These are phyloP conservation scores for sheep (Ovis aries) DNA, from an alignment of 2,113 vertebrate species.

Conservation along the genomic window ARS-UI_Ramb_v3.0 NC_056077.1:22052501-22053000, in stretches of 20 bases:
- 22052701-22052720: not conserved
- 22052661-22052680: not conserved
- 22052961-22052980: not conserved
- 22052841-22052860: not conserved
- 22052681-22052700: not conserved
- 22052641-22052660: not conserved
- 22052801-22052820: not conserved
- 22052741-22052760: not conserved
- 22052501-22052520: not conserved
- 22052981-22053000: not conserved
- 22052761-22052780: not conserved
- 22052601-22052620: not conserved
- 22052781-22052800: not conserved
- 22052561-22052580: not conserved
- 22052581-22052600: not conserved
- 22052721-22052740: not conserved
- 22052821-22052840: not conserved
- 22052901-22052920: not conserved
- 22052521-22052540: not conserved
- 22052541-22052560: not conserved
- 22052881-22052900: not conserved
- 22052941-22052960: not conserved
- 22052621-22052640: not conserved
- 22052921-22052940: not conserved
- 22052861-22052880: conserved; percentile 16